Evolutionary conservation across 2,113 vertebrate species (phyloP).

Genomic region (Scomber colias): DNA sequence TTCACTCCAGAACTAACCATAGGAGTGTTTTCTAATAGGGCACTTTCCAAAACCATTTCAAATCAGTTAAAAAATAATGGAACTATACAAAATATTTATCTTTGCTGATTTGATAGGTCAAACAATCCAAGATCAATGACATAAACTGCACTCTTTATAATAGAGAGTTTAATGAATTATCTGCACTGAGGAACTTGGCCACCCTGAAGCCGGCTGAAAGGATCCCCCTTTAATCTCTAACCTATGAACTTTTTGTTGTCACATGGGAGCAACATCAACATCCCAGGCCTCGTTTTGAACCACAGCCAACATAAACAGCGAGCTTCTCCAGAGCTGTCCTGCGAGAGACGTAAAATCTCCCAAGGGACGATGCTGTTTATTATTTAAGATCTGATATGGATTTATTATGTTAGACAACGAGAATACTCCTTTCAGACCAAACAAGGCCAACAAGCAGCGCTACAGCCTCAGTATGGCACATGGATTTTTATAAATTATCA

Average conservation of each 20-base stretch:
- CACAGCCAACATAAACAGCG: conserved; percentile 13
- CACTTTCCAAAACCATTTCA: too few relatives aligned
- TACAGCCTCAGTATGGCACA: conserved; percentile 16
- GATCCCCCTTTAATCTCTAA: conserved; percentile 1
- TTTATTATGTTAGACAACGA: conserved; percentile 46
- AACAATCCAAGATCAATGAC: too few relatives aligned
- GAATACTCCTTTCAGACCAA: conserved; percentile 47
- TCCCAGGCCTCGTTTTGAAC: conserved; percentile 11
- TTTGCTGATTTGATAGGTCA: too few relatives aligned
- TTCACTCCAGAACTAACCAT: not conserved
- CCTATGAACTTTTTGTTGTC: conserved; percentile 28
- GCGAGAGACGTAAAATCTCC: conserved; percentile 26
- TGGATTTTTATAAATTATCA: conserved; percentile 21
- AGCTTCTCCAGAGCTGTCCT: not conserved
- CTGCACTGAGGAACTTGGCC: not conserved
- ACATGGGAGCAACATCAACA: not conserved
- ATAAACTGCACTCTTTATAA: not conserved
- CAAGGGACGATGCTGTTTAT: conserved; percentile 50
- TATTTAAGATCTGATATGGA: conserved; percentile 67
- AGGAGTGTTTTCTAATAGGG: not conserved
- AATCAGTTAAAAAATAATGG: too few relatives aligned
- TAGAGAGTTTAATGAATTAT: not conserved
- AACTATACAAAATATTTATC: too few relatives aligned
- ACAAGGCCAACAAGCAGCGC: conserved; percentile 41
- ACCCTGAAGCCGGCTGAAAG: not conserved